phyloP scores from a whole-genome alignment of 2,797 vertebrate genomes.

The Notolabrus celidotus region DNA sequence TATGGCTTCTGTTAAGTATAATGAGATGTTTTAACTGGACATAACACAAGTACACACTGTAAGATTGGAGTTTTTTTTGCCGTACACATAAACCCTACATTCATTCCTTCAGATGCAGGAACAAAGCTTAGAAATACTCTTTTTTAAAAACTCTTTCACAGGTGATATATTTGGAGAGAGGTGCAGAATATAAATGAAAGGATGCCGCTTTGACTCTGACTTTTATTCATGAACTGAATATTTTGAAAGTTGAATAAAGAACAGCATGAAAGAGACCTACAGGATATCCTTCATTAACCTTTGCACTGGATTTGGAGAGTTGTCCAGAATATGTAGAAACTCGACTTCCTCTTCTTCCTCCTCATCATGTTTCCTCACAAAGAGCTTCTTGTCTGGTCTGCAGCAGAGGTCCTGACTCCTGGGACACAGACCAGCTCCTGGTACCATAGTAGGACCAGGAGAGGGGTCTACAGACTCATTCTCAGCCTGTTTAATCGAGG shows the following conservation, averaged over 20 bases:
- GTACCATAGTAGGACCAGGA: slow-evolving; percentile 23
- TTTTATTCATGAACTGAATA: neutral
- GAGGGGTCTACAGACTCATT: slow-evolving; percentile 13
- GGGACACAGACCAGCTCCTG: slow-evolving; percentile 30
- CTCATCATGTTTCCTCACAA: slow-evolving; percentile 54
- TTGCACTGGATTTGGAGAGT: slow-evolving; percentile 9
- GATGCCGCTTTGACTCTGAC: too few relatives aligned
- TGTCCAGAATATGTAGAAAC: slow-evolving; percentile 36
- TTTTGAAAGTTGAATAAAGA: neutral
- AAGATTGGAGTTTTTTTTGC: too few relatives aligned
- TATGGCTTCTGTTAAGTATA: too few relatives aligned
- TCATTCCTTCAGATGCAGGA: too few relatives aligned
- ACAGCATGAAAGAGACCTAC: neutral
- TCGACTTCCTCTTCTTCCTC: slow-evolving; percentile 4
- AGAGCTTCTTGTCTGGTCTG: slow-evolving; percentile 47
- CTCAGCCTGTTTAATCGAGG: neutral
- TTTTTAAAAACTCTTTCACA: too few relatives aligned
- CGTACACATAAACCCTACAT: too few relatives aligned
- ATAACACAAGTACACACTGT: too few relatives aligned
- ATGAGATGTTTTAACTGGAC: too few relatives aligned
- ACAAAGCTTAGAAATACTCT: too few relatives aligned
- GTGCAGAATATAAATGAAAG: neutral
- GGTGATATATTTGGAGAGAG: too few relatives aligned
- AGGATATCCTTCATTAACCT: slow-evolving; percentile 15
- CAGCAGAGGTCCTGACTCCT: slow-evolving; percentile 42